These are phyloP conservation scores for Anabacerthia variegaticeps DNA, from an alignment of 2,797 vertebrate genomes.

Conservation along the genomic window DNA sequence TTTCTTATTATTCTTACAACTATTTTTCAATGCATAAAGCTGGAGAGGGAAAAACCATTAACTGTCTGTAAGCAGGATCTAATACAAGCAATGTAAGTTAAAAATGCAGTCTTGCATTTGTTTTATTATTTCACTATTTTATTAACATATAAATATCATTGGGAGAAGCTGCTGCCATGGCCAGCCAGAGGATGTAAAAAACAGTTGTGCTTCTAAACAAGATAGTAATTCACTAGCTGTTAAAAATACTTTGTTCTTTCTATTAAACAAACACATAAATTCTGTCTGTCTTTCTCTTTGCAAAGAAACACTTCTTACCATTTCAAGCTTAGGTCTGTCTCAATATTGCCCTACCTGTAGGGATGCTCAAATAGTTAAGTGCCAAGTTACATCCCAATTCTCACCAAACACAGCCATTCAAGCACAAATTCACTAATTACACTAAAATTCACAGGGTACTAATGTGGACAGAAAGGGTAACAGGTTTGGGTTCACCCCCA, in stretches of 20 bases:
- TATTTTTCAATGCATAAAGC: conserved; percentile 49
- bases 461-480: neutral
- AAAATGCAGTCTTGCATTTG: conserved; percentile 26
- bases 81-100: conserved; percentile 23
- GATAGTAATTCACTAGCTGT: conserved; percentile 23
- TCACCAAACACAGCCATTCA: neutral
- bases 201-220: conserved; percentile 8
- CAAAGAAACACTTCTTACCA: neutral
- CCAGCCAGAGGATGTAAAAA: conserved; percentile 6
- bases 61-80: conserved; percentile 38
- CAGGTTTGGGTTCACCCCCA: neutral
- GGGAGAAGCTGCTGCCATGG: conserved; percentile 22
- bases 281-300: neutral
- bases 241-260: conserved; percentile 9
- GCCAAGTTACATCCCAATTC: neutral
- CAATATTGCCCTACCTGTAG: neutral
- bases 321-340: neutral
- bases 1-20: conserved; percentile 24
- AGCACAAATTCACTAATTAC: neutral
- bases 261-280: conserved; percentile 2
- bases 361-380: neutral
- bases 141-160: conserved; percentile 65
- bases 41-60: neutral
- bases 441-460: neutral
- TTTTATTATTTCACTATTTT: conserved; percentile 58